Evolutionary conservation across 2,888 invertebrate species (phyloP), one percentile per base, ranked within the genome.

Genomic region (Drosophila acutilabella): DNA sequence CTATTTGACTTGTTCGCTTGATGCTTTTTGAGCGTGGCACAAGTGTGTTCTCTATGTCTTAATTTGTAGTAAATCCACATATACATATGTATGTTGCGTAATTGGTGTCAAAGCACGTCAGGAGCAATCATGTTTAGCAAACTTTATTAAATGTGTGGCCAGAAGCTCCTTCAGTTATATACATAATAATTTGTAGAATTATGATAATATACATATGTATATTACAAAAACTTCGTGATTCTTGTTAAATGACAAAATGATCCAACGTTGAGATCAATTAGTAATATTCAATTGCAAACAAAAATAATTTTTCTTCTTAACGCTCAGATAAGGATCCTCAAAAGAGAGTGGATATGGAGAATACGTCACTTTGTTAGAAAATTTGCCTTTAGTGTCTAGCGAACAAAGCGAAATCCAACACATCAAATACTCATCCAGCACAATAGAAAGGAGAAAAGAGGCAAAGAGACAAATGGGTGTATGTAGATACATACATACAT

Each of bases 371-470:
- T 36, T 36, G 36, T 36, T 36, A 36, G 36, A 36, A 36, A 13
- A 36, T 36, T 36, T 36, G 36, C 13, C 13, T 36, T 13, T 8
- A 13, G 36, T 11, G 36, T 13, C n/a, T 51, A 78, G 56, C 61
- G 64, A 58, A 58, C 61, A 64, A 68, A 73, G 78, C 78, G 48
- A 68, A 71, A 57, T 33, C 45, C 59, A 45, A 76, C 36, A 64
- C 47, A 42, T 42, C 42, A 40, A 53, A 47, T 42, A 33, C 53
- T 42, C 33, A 20, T 38, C 52, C 71, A 71, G 59, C 45, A 59
- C 64, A 61, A 86, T 86, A 81, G 79, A 84, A 87, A 82, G 79
- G 87, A 84, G 81, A 82, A 82, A 87, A 87, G 79, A 87, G 76
- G 68, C 79, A 78, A 65, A 77, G 73, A 72, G 59, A 64, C 67